Evolutionary conservation across 2,888 invertebrate species (phyloP), one percentile per base, ranked within the genome.

Genomic region (Tanaodytes sp.): DNA sequence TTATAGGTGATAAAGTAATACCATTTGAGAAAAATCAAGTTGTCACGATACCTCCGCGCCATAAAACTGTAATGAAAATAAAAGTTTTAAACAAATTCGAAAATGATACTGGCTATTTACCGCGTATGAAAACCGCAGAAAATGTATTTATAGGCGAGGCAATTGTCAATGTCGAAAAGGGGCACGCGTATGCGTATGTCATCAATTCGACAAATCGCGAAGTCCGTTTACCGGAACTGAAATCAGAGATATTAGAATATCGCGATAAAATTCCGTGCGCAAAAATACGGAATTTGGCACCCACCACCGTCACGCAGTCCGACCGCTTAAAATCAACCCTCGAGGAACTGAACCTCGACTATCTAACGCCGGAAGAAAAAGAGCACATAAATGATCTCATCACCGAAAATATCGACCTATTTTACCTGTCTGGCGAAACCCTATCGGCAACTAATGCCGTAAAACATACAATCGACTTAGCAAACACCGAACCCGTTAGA

Each of bases 351-450:
- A 33, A 33, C n/a, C n/a, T 33, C 5, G 33, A 33, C 2, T 11
- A 33, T n/a, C 12, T 23, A 8, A 23, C 23, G 23, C 4, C 23
- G 23, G 23, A 23, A 23, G 23, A 23, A 23, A 23, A 23, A 4
- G 23, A 23, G 23, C 39, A 39, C 39, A 9, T 39, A 5, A 11
- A 4, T 5, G 4, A 39, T 15, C 16, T 46, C 2, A 40, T 52
- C n/a, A 15, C 5, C 15, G n/a, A 6, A 27, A 15, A 30, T n/a
- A 12, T 49, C 8, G 55, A 71, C 6, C 16, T 72, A 15, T 75
- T 76, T 20, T 52, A 69, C 36, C 39, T 75, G 9, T 63, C 64
- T 0, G 65, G 54, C 20, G 74, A 73, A 16, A 15, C 18, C 8
- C 45, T 75, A n/a, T 37, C 55, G 1, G 33, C 45, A 6, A 73